Conservation (phyloP, 2,797 vertebrate genomes). For the Tachyglossus aculeatus region DNA sequence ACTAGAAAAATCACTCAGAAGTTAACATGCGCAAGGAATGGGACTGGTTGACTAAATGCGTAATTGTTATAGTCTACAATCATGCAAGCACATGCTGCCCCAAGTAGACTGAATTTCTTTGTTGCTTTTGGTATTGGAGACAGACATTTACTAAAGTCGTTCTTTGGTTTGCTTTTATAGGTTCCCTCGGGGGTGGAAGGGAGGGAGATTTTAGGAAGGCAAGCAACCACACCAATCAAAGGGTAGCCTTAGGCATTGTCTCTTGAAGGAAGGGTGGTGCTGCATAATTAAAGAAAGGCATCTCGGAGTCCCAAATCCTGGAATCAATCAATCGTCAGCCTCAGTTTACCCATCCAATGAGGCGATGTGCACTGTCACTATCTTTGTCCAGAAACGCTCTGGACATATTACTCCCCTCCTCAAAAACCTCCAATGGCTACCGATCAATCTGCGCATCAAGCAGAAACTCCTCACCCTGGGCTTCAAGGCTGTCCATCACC, state of each 20-base stretch:
- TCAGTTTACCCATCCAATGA: too few species aligned
- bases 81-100: not conserved
- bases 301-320: too few species aligned
- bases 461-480: too few species aligned
- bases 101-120: conserved; percentile 14
- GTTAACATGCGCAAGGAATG: not conserved
- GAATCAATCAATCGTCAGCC: too few species aligned
- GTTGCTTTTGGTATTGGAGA: conserved; percentile 22
- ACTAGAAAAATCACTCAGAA: conserved; percentile 1
- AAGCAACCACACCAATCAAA: conserved; percentile 32
- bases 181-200: conserved; percentile 9
- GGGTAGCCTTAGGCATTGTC: conserved; percentile 7
- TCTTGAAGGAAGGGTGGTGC: not conserved
- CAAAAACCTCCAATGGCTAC: too few species aligned
- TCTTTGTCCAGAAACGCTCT: too few species aligned
- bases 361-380: too few species aligned
- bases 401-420: too few species aligned
- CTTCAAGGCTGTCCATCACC: too few species aligned
- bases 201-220: conserved; percentile 47
- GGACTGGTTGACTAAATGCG: not conserved
- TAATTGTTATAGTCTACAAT: not conserved
- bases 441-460: too few species aligned
- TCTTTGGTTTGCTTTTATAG: conserved; percentile 35
- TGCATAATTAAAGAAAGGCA: conserved; percentile 13
- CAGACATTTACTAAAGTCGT: conserved; percentile 29